These are phyloP conservation scores for Ennomos erosarius DNA, from an alignment of 2,888 invertebrate species.

Conservation along the genomic window DNA sequence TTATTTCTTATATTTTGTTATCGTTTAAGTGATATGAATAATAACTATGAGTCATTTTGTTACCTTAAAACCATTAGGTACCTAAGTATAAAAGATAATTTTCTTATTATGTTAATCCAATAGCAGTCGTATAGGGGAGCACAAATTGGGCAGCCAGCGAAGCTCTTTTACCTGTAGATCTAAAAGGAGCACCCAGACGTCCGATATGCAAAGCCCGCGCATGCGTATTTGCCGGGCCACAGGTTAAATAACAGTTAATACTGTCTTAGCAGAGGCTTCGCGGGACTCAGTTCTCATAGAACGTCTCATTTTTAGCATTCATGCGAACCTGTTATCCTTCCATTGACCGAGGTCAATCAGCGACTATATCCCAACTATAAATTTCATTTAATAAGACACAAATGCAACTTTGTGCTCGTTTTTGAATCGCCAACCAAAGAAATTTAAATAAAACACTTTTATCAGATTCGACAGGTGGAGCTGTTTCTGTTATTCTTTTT, in stretches of 20 bases:
- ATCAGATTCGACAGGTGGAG: slow-evolving; percentile 85
- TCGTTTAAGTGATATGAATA: slow-evolving; percentile 32
- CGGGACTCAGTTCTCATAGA: slow-evolving; percentile 42
- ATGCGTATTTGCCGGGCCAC: slow-evolving; percentile 26
- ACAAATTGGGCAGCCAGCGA: slow-evolving; percentile 5
- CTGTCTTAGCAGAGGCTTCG: slow-evolving; percentile 26
- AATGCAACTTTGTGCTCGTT: slow-evolving; percentile 78
- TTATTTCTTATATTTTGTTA: slow-evolving; percentile 28
- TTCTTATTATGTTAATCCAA: slow-evolving; percentile 3
- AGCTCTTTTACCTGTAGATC: slow-evolving; percentile 30
- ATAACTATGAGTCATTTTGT: slow-evolving; percentile 16
- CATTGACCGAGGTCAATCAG: slow-evolving; percentile 83
- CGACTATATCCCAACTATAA: slow-evolving; percentile 81
- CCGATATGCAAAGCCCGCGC: slow-evolving; percentile 36
- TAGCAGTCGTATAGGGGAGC: too few relatives aligned
- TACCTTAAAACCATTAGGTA: background rate
- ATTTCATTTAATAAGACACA: slow-evolving; percentile 86
- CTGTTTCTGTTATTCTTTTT: slow-evolving; percentile 70
- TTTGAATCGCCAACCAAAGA: slow-evolving; percentile 78
- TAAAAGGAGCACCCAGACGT: slow-evolving; percentile 29
- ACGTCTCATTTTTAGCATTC: slow-evolving; percentile 69
- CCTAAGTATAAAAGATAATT: slow-evolving; percentile 9
- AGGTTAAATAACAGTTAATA: slow-evolving; percentile 33
- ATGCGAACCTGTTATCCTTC: slow-evolving; percentile 71
- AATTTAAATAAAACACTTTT: slow-evolving; percentile 85